These are phyloP conservation scores for Ormyrus nitidulus DNA, from an alignment of 2,888 invertebrate species.

Conservation along the genomic window DNA sequence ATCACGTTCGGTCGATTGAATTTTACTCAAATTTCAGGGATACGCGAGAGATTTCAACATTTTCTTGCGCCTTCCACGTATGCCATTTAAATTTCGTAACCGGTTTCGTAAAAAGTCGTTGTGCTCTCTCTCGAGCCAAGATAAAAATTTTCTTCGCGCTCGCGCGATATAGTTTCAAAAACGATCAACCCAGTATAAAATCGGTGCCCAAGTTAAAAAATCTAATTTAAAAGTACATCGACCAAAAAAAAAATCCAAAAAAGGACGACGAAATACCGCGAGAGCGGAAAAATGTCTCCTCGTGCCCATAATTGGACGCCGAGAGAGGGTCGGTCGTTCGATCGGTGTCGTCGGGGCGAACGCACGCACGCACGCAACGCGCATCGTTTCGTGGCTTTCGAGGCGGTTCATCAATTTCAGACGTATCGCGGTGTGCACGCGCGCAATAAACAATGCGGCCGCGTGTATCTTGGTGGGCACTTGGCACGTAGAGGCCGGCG, in stretches of 20 bases:
- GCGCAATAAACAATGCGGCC: slow-evolving; percentile 68
- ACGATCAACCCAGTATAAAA: too few species aligned
- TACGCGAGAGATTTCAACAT: too few species aligned
- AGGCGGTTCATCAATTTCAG: slow-evolving; percentile 37
- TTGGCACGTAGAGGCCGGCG: slow-evolving; percentile 71
- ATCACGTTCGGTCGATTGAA: too few species aligned
- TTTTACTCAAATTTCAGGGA: too few species aligned
- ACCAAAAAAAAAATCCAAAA: too few species aligned
- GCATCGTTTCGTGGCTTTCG: slow-evolving; percentile 49
- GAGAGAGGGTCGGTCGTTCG: background rate
- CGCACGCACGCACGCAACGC: slow-evolving; percentile 1
- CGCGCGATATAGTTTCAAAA: too few species aligned
- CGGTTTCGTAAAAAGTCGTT: too few species aligned
- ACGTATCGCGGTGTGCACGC: slow-evolving; percentile 33
- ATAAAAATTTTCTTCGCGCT: too few species aligned
- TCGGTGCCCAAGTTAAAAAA: too few species aligned
- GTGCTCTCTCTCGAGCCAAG: too few species aligned
- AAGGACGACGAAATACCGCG: background rate
- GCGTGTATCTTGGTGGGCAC: slow-evolving; percentile 68
- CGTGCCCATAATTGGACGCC: slow-evolving; percentile 10
- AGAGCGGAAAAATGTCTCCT: slow-evolving; percentile 2
- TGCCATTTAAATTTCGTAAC: too few species aligned
- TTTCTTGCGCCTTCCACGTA: too few species aligned
- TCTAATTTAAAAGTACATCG: slow-evolving; percentile 20
- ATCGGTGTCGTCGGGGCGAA: background rate